These are phyloP conservation scores for Hemiscyllium ocellatum DNA, from an alignment of 2,113 vertebrate species.

Conservation along the genomic window DNA sequence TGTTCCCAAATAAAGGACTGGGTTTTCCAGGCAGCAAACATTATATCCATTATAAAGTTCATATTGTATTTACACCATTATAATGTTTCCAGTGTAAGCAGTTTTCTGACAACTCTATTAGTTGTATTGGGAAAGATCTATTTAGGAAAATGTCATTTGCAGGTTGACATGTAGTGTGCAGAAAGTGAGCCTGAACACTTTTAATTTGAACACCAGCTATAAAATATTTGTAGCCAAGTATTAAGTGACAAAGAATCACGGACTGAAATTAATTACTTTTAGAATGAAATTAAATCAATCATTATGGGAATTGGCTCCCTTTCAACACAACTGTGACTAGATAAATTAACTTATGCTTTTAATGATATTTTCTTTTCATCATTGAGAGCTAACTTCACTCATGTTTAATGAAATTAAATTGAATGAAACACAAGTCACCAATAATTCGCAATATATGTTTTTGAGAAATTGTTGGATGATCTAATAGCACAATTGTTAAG, in stretches of 20 bases:
- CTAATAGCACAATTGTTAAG: not conserved
- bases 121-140: not conserved
- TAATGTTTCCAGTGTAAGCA: not conserved
- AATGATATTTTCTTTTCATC: not conserved
- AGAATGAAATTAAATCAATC: conserved; percentile 34
- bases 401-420: not conserved
- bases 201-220: not conserved
- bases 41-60: not conserved
- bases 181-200: not conserved
- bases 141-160: not conserved
- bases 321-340: conserved; percentile 22
- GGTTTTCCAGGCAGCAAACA: no score
- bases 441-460: not conserved
- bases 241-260: conserved; percentile 37
- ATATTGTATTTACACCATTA: not conserved
- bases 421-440: not conserved
- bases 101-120: not conserved
- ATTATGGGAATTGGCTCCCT: conserved; percentile 34
- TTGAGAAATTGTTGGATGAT: not conserved
- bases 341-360: conserved; percentile 34
- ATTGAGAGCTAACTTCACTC: not conserved
- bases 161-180: not conserved
- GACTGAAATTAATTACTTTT: conserved; percentile 34
- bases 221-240: conserved; percentile 29
- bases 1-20: not conserved